Evolutionary conservation across 2,797 vertebrate species (phyloP).

Genomic region (Vultur gryphus): DNA sequence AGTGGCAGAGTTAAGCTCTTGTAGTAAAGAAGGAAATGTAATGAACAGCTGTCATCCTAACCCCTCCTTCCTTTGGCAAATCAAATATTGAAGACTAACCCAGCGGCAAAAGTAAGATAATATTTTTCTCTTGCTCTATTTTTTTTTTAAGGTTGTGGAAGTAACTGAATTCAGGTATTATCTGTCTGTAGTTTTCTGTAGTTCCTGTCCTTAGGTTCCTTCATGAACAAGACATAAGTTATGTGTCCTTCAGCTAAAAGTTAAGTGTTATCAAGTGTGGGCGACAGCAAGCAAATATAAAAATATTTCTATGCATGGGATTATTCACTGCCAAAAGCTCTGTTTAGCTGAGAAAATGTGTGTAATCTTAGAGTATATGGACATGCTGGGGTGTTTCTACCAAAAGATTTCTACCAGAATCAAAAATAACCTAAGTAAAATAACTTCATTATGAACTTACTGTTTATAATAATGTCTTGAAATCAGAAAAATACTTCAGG

Average conservation of each 20-base stretch:
- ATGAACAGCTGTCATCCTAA: slow-evolving; percentile 46
- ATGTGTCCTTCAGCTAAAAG: neutral
- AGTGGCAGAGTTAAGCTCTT: slow-evolving; percentile 59
- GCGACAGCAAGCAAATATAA: neutral
- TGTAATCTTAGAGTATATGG: neutral
- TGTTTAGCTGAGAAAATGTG: neutral
- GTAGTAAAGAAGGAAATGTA: slow-evolving; percentile 31
- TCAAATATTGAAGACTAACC: slow-evolving; percentile 22
- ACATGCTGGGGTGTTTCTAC: neutral
- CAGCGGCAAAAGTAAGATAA: slow-evolving; percentile 48
- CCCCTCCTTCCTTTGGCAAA: neutral
- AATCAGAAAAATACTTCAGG: neutral
- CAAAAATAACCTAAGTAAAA: slow-evolving; percentile 19
- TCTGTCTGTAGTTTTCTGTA: neutral
- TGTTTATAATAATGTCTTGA: neutral
- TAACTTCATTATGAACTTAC: neutral
- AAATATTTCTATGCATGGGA: neutral
- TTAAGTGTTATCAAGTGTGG: neutral
- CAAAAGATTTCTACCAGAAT: neutral
- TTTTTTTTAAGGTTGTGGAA: neutral
- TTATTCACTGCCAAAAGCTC: slow-evolving; percentile 10
- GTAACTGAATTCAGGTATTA: neutral
- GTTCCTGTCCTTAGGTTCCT: neutral
- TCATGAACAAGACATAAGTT: neutral
- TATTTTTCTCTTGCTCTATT: neutral